A percentile compares a stretch with the other conserved stretches of the same genome.
Evolutionary conservation across 2,113 vertebrate species (phyloP).

Genomic region (Phainopepla nitens): DNA sequence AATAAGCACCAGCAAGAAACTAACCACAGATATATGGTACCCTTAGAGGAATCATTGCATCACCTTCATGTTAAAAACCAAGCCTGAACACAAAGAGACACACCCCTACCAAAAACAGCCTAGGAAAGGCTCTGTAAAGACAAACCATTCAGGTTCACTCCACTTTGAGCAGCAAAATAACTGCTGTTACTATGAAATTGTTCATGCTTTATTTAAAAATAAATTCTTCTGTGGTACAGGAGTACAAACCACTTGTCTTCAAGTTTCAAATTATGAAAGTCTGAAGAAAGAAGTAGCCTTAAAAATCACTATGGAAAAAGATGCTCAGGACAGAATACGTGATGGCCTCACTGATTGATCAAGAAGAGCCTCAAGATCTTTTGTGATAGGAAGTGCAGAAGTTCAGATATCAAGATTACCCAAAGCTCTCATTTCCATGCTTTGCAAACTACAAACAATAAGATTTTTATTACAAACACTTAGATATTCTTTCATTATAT

Average conservation of each 20-base stretch:
- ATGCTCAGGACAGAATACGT: not conserved
- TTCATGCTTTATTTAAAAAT: not conserved
- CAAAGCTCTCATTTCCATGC: not conserved
- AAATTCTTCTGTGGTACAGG: not conserved
- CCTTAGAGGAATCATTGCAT: not conserved
- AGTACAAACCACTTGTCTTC: not conserved
- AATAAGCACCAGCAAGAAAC: not conserved
- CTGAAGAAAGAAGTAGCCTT: not conserved
- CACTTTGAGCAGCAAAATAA: not conserved
- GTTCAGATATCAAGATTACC: not conserved
- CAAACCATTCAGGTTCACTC: not conserved
- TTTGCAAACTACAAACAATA: not conserved
- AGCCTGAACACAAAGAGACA: not conserved
- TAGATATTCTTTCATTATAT: not conserved
- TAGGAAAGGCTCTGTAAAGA: not conserved
- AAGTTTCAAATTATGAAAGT: not conserved
- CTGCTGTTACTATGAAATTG: not conserved
- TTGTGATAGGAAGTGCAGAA: not conserved
- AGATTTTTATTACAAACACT: not conserved
- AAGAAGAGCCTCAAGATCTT: not conserved
- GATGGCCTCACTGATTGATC: accelerated
- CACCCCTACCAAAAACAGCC: not conserved
- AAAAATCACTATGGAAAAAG: not conserved
- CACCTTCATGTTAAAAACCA: not conserved
- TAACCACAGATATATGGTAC: not conserved